Conservation (phyloP, 2,888 invertebrate species). For the Corbicula japonica region DNA sequence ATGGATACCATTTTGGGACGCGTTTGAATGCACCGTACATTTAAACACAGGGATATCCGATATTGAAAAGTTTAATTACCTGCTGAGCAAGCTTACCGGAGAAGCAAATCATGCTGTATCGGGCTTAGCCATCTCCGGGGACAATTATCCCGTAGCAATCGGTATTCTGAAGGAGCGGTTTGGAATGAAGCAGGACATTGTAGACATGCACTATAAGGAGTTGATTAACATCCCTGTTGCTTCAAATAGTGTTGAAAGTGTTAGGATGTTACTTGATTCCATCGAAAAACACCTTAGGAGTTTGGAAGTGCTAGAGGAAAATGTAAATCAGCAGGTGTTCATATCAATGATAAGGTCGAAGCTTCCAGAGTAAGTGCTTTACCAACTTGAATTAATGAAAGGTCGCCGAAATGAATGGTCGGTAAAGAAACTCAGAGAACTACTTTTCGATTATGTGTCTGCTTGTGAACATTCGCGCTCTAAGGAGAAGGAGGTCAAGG, state of each 20-base stretch:
- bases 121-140: constrained; percentile 23
- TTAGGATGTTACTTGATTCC: constrained; percentile 2
- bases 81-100: constrained; percentile 16
- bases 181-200: constrained; percentile 27
- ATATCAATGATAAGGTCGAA: too few species aligned
- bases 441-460: too few species aligned
- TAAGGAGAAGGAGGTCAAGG: too few species aligned
- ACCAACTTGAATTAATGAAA: too few species aligned
- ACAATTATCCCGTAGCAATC: constrained; percentile 31
- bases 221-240: constrained; percentile 19
- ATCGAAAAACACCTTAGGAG: constrained; percentile 33
- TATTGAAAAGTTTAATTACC: constrained; percentile 25
- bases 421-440: too few species aligned
- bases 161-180: constrained; percentile 26
- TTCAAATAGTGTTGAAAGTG: too few species aligned
- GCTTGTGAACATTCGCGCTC: too few species aligned
- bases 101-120: constrained; percentile 29
- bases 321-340: too few species aligned
- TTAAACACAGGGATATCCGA: constrained; percentile 7
- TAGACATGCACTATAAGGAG: constrained; percentile 28
- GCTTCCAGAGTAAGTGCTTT: too few species aligned
- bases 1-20: constrained; percentile 26
- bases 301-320: constrained; percentile 8
- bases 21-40: constrained; percentile 22
- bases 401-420: too few species aligned